A percentile compares a stretch with the other conserved stretches of the same genome.
Evolutionary conservation across 2,113 vertebrate genomes (phyloP).

Genomic region (Thryonomys swinderianus): DNA sequence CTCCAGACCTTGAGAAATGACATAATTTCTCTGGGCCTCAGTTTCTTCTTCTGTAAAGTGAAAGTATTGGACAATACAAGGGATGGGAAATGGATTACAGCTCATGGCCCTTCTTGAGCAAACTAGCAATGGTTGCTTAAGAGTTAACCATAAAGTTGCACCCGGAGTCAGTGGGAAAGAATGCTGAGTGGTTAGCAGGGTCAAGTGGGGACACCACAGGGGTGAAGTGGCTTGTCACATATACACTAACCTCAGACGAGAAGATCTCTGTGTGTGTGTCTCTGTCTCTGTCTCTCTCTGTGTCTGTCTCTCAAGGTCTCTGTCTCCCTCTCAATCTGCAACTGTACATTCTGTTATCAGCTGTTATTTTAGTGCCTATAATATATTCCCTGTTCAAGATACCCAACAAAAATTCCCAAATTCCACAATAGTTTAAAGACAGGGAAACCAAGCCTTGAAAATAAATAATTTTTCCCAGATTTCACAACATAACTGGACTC

Average conservation of each 20-base stretch:
- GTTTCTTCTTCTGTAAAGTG: background rate
- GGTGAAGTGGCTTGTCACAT: background rate
- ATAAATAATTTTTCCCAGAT: background rate
- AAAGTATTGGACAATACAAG: background rate
- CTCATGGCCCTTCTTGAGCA: slow-evolving; percentile 20
- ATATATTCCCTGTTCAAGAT: background rate
- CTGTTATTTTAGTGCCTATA: background rate
- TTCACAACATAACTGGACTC: background rate
- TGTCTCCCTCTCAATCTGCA: background rate
- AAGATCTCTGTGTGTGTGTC: background rate
- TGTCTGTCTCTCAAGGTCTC: background rate
- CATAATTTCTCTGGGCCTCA: background rate
- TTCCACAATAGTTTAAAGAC: slow-evolving; percentile 35
- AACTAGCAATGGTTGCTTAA: background rate
- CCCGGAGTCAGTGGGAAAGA: background rate
- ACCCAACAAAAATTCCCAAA: background rate
- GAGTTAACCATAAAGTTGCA: background rate
- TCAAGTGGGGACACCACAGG: background rate
- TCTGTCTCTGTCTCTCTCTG: background rate
- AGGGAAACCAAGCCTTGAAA: slow-evolving; percentile 18
- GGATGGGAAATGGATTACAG: background rate
- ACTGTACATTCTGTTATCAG: background rate
- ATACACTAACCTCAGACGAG: background rate
- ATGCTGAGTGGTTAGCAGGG: background rate
- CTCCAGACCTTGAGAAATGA: background rate